Evolutionary conservation across 2,797 vertebrate species (phyloP).

Genomic region (Leontopithecus rosalia): DNA sequence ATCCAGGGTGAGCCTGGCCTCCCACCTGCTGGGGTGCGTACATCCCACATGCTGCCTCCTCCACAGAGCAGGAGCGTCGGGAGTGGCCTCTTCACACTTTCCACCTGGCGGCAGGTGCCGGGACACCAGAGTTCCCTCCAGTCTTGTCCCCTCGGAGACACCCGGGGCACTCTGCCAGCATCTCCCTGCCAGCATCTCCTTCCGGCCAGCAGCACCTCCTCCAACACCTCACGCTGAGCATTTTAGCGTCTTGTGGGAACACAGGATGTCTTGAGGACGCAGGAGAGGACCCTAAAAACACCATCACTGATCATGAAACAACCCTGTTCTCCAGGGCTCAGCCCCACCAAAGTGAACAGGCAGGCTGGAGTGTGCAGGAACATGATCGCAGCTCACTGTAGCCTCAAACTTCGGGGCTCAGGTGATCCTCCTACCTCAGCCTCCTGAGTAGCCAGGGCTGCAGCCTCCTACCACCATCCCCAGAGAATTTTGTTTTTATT

Average conservation of each 20-base stretch:
- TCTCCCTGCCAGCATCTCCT: neutral
- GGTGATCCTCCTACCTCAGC: no score
- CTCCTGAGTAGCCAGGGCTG: no score
- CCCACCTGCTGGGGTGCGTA: neutral
- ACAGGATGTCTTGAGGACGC: neutral
- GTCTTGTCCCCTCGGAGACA: neutral
- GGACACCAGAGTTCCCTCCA: no score
- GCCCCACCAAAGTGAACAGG: no score
- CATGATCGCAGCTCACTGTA: no score
- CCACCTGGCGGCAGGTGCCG: neutral
- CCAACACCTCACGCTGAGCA: neutral
- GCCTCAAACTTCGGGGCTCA: no score
- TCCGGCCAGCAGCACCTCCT: neutral
- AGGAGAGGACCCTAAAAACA: neutral
- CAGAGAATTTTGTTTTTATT: no score
- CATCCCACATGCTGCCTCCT: no score
- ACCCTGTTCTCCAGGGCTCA: neutral
- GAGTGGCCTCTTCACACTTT: neutral
- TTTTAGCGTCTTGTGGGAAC: neutral
- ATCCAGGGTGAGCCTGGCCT: neutral
- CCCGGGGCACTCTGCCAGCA: neutral
- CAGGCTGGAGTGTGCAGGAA: no score
- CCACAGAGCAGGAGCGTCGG: neutral
- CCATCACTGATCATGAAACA: neutral
- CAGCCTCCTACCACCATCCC: no score